phyloP scores from a whole-genome alignment of 2,797 vertebrate species.

The Phrynocephalus vlangalii region DNA sequence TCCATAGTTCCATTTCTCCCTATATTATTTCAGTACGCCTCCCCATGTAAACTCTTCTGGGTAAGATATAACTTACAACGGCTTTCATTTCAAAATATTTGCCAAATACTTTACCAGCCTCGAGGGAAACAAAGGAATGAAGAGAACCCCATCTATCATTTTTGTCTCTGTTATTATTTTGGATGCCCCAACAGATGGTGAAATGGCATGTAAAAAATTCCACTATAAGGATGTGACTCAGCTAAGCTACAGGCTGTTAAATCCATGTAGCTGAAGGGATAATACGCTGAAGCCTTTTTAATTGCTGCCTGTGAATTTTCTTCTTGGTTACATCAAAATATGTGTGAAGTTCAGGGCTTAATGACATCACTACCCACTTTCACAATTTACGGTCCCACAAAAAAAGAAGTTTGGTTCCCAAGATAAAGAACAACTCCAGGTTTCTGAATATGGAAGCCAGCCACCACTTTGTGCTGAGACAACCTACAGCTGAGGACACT shows the following conservation, averaged over 20 bases:
- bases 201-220: background rate
- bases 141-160: background rate
- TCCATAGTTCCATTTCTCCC: background rate
- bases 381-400: background rate
- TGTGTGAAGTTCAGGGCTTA: background rate
- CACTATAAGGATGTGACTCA: slow-evolving; percentile 5
- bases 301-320: background rate
- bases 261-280: background rate
- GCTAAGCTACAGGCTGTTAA: background rate
- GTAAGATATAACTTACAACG: background rate
- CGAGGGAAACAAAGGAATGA: background rate
- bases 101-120: background rate
- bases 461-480: slow-evolving; percentile 14
- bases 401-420: slow-evolving; percentile 13
- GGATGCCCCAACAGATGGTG: background rate
- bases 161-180: background rate
- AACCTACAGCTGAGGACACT: background rate
- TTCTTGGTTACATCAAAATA: background rate
- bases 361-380: slow-evolving; percentile 12
- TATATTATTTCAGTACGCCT: no score
- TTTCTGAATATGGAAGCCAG: slow-evolving; percentile 23
- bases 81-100: slow-evolving; percentile 6
- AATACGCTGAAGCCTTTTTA: background rate
- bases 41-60: background rate
- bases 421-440: slow-evolving; percentile 34